A percentile compares a stretch with the other conserved stretches of the same genome.
Conservation (phyloP, 64 coral and sea anemone species). For the Platygyra sinensis region DNA sequence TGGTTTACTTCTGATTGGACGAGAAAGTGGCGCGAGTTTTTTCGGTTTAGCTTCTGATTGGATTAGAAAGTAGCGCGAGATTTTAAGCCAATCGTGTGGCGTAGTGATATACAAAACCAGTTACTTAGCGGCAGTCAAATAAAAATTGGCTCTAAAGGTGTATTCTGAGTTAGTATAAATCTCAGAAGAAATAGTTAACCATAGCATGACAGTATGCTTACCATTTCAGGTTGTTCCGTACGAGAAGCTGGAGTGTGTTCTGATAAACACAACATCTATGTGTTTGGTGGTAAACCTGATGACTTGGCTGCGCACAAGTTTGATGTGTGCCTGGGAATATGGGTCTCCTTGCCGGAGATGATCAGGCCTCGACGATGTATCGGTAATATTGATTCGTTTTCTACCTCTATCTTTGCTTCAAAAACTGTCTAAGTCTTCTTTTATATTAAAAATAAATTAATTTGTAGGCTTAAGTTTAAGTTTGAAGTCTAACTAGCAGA, state of each 20-base stretch:
- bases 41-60: too few relatives aligned
- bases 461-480: background rate
- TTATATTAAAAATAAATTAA: background rate
- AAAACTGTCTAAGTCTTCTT: background rate
- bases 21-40: too few relatives aligned
- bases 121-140: too few relatives aligned
- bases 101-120: too few relatives aligned
- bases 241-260: conserved; percentile 66
- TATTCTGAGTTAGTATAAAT: too few relatives aligned
- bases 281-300: conserved; percentile 44
- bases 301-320: conserved; percentile 44
- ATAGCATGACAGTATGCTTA: background rate
- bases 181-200: background rate
- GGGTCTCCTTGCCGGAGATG: conserved; percentile 68
- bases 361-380: conserved; percentile 47
- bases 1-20: too few relatives aligned
- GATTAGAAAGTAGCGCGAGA: too few relatives aligned
- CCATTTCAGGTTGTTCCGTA: conserved; percentile 48
- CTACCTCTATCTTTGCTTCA: background rate
- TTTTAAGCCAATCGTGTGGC: too few relatives aligned
- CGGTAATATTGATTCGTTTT: conserved; percentile 20
- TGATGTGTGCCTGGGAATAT: conserved; percentile 27
- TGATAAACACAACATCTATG: conserved; percentile 61
- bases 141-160: too few relatives aligned
- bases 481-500: too few relatives aligned